Conservation (phyloP, 35 echinoderm and acorn worm genomes). For the Strongylocentrotus purpuratus region DNA sequence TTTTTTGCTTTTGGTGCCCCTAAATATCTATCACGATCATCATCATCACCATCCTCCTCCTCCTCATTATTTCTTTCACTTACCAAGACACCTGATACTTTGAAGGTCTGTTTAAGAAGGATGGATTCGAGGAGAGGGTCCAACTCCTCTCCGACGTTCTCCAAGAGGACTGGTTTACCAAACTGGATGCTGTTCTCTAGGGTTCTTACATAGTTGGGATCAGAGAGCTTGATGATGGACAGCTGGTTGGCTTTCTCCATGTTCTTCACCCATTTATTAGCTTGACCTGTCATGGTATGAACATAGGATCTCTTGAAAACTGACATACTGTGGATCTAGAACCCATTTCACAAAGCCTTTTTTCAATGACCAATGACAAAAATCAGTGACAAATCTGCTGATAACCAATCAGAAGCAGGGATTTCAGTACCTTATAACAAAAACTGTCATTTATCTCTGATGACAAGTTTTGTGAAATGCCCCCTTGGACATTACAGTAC, state of each 20-base stretch:
- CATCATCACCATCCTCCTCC: neutral
- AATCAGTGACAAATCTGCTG: no score
- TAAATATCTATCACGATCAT: no score
- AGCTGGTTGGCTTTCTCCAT: constrained; percentile 97
- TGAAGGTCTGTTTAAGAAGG: constrained; percentile 94
- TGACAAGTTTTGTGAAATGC: no score
- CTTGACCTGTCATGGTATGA: constrained; percentile 74
- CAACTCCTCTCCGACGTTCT: constrained; percentile 97
- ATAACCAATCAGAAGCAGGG: no score
- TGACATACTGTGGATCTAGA: neutral
- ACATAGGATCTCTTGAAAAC: neutral
- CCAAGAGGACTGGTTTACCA: constrained; percentile 94
- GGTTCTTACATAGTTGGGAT: constrained; percentile 92
- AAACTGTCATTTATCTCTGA: no score
- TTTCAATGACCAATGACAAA: no score
- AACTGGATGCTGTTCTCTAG: constrained; percentile 98
- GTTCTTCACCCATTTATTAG: constrained; percentile 99
- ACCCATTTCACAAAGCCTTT: no score
- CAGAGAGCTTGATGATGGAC: constrained; percentile 93
- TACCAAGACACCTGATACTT: constrained; percentile 75
- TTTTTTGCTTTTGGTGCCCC: no score
- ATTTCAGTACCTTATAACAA: no score
- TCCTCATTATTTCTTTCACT: neutral
- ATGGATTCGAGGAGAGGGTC: constrained; percentile 94
- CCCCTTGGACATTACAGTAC: no score